Conservation (phyloP, 2,113 vertebrate genomes). For the Leptocoma aspasia region DNA sequence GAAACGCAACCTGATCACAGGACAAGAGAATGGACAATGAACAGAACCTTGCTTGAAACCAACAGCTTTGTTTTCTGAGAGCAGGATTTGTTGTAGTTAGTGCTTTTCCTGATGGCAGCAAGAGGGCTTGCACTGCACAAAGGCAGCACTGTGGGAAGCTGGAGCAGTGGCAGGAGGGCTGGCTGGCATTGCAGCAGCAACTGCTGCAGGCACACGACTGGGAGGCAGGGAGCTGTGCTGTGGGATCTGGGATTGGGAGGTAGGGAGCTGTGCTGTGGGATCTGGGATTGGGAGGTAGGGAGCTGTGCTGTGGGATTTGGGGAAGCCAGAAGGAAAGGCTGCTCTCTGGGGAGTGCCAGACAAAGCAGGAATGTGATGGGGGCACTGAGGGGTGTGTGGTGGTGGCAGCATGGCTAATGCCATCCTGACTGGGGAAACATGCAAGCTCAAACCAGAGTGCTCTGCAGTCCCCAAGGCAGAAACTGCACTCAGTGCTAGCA, state of each 20-base stretch:
- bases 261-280: not conserved
- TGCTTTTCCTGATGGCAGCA: not conserved
- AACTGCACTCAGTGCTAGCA: not conserved
- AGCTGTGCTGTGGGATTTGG: not conserved
- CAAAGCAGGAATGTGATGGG: not conserved
- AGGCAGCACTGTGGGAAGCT: not conserved
- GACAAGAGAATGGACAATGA: not conserved
- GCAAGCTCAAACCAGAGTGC: not conserved
- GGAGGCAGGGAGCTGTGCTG: not conserved
- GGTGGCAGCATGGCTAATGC: not conserved
- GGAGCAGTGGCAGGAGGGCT: not conserved
- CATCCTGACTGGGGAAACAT: not conserved
- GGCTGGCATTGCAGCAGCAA: accelerated
- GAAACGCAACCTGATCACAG: not conserved
- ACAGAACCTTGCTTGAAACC: not conserved
- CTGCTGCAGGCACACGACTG: not conserved
- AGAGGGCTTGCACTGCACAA: not conserved
- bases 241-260: not conserved
- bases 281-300: not conserved
- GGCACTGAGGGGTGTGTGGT: no score
- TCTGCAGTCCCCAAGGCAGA: not conserved
- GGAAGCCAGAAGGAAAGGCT: not conserved
- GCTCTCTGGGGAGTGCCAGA: not conserved
- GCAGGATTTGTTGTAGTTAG: not conserved
- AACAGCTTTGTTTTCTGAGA: accelerated